Evolutionary conservation across 2,797 vertebrate species (phyloP).

Genomic region (Pipistrellus nathusii): DNA sequence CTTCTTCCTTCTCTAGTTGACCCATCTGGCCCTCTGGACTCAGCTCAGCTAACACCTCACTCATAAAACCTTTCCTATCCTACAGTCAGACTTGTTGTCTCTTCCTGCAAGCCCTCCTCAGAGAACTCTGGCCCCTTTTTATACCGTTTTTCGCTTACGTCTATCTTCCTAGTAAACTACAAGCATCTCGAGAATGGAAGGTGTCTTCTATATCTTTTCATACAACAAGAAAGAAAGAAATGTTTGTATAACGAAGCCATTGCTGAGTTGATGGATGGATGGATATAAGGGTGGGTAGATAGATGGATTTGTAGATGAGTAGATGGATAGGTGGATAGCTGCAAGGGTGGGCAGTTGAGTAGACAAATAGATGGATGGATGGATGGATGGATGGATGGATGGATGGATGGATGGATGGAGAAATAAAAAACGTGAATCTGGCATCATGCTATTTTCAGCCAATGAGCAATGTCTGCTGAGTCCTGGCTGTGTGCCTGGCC

Average conservation of each 20-base stretch:
- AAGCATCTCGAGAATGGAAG: neutral
- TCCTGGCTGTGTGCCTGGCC: neutral
- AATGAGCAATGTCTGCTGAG: neutral
- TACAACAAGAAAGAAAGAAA: neutral
- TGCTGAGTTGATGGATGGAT: neutral
- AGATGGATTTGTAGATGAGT: neutral
- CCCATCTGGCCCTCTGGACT: neutral
- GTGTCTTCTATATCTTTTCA: neutral
- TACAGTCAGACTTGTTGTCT: neutral
- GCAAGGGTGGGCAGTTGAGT: neutral
- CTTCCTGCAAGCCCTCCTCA: neutral
- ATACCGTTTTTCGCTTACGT: neutral
- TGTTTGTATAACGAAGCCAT: neutral
- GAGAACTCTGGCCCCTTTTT: neutral
- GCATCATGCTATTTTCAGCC: neutral
- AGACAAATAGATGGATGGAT: neutral
- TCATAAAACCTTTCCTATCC: neutral
- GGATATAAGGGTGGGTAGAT: neutral
- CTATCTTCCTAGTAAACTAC: neutral
- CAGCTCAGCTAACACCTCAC: neutral
- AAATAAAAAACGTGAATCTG: constrained; percentile 22
- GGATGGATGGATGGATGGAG: neutral
- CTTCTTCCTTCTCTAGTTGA: neutral
- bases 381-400: neutral
- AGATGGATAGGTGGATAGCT: neutral